phyloP scores from a whole-genome alignment of 1,140 invertebrate genomes.

The Glomeris maerens region DNA sequence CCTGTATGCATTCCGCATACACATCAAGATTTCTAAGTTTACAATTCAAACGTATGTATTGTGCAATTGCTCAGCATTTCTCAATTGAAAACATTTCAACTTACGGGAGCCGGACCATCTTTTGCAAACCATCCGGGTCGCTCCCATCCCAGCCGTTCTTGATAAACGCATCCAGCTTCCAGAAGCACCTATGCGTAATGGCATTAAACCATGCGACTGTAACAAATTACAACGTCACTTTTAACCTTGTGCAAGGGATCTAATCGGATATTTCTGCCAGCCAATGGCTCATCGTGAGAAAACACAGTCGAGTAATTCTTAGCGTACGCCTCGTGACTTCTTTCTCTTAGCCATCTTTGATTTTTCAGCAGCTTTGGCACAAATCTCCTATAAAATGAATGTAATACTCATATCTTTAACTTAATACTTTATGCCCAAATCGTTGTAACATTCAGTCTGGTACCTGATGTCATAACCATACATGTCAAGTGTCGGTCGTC shows the following conservation, averaged over 20 bases:
- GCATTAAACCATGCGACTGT: background rate
- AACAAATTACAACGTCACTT: background rate
- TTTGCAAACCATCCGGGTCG: slow-evolving; percentile 56
- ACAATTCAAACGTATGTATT: too few relatives aligned
- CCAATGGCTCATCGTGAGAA: slow-evolving; percentile 68
- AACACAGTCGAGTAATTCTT: slow-evolving; percentile 74
- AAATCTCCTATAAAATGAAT: slow-evolving; percentile 38
- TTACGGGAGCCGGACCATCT: slow-evolving; percentile 35
- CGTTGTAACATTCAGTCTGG: slow-evolving; percentile 26
- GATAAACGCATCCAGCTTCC: slow-evolving; percentile 62
- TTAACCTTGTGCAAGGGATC: slow-evolving; percentile 50
- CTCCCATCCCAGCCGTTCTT: slow-evolving; percentile 73
- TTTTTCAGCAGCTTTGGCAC: slow-evolving; percentile 50
- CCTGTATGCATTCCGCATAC: too few relatives aligned
- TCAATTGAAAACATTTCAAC: too few relatives aligned
- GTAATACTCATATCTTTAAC: too few relatives aligned
- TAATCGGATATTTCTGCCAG: slow-evolving; percentile 53
- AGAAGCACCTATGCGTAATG: slow-evolving; percentile 39
- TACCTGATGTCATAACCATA: slow-evolving; percentile 64
- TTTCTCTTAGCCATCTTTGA: slow-evolving; percentile 55
- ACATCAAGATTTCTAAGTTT: too few relatives aligned
- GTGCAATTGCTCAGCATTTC: too few relatives aligned
- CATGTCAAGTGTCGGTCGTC: slow-evolving; percentile 67
- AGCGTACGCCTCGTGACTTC: slow-evolving; percentile 70
- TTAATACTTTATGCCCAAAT: too few relatives aligned